Evolutionary conservation across 2,797 vertebrate species (phyloP), one percentile per base, ranked within the genome.

Genomic region (Astyanax mexicanus): DNA sequence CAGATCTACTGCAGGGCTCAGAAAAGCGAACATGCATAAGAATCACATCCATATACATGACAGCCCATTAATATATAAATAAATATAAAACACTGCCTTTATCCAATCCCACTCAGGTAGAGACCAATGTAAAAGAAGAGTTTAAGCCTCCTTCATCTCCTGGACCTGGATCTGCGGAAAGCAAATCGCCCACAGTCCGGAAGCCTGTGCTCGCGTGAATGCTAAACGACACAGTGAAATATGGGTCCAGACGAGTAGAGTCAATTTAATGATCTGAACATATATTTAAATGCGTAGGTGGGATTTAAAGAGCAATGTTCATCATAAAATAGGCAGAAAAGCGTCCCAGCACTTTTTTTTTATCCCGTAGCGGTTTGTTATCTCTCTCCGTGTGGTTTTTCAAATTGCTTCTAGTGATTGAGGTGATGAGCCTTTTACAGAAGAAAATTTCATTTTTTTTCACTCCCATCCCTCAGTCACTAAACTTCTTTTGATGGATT

Each of bases 371-470:
- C 25, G 49, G 29, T 73, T 64, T 32, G 51, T 73, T 66, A 69
- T 81, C 67, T 72, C 25, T n/a, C 38, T 55, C 32, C 57, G 35
- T 6, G 66, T 25, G 52, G 37, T 11, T 60, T 71, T 69, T 70
- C 71, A 60, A 72, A 69, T 68, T 54, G 49, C 27, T 51, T 47
- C 29, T 57, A 38, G 7, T 77, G 77, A 79, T 79, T 68, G 77
- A 77, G 82, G 69, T 60, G 77, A 77, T 52, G 55, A 55, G 55
- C 23, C 42, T 58, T 19, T 57, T 29, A 65, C 58, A 4, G 45
- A 61, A 8, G 23, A 57, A 74, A 57, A 51, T 60, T 75, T 72
- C 58, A 37, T 70, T 12, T 11, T 57, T 67, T 76, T 68, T 45
- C 47, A 19, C 19, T 32, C 49, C 29, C 57, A 52, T 69, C 37